Percentiles rank a stretch among this genome's conserved stretches.
These are phyloP conservation scores for Brachionus calyciflorus DNA, from an alignment of 1,140 invertebrate species.

Conservation along the genomic window DNA sequence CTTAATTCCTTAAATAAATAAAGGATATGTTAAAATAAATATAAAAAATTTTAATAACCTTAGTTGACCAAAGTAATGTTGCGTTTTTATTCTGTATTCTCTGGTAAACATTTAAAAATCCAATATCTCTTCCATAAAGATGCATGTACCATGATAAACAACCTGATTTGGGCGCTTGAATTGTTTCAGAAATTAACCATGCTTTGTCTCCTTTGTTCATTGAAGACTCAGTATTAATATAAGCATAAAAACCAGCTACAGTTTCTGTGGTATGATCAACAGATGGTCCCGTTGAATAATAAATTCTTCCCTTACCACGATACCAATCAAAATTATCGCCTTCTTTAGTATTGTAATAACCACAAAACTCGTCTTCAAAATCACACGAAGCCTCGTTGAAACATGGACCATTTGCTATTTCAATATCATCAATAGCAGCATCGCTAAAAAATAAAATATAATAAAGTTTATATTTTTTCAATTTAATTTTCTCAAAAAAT, in stretches of 20 bases:
- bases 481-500: background rate
- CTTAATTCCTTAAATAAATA: too few relatives aligned
- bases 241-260: slow-evolving; percentile 48
- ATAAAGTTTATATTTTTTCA: too few relatives aligned
- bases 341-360: slow-evolving; percentile 49
- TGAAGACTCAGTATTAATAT: slow-evolving; percentile 47
- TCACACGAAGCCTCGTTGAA: slow-evolving; percentile 48
- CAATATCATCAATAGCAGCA: slow-evolving; percentile 60
- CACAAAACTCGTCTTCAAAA: slow-evolving; percentile 52
- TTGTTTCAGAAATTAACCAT: slow-evolving; percentile 33
- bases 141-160: slow-evolving; percentile 42
- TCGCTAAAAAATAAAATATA: slow-evolving; percentile 50
- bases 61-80: background rate
- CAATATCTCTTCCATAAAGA: slow-evolving; percentile 56
- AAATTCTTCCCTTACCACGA: slow-evolving; percentile 20
- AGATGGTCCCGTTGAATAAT: slow-evolving; percentile 48
- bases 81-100: background rate
- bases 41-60: too few relatives aligned
- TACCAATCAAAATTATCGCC: slow-evolving; percentile 49
- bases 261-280: slow-evolving; percentile 51
- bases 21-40: too few relatives aligned
- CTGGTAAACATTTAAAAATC: slow-evolving; percentile 52
- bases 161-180: slow-evolving; percentile 46
- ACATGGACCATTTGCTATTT: slow-evolving; percentile 52
- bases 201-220: background rate